Evolutionary conservation across 2,797 vertebrate genomes (phyloP).

Genomic region (Sebastiscus albofasciatus): DNA sequence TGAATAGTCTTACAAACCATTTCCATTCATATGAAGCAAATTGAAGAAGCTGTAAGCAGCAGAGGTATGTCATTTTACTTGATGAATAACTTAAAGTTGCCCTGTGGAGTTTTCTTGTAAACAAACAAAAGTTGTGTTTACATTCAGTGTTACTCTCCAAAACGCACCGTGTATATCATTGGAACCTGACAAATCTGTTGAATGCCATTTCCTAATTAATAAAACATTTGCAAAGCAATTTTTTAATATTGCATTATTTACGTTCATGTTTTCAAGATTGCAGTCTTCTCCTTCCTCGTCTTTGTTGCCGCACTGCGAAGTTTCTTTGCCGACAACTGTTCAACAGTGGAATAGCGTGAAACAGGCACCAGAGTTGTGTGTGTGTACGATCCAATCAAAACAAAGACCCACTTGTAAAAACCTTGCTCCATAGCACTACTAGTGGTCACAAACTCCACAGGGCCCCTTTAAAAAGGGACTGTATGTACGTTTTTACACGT

Average conservation of each 20-base stretch:
- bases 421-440: too few species aligned
- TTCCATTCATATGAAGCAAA: neutral
- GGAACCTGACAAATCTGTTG: neutral
- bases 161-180: neutral
- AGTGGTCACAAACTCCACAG: too few species aligned
- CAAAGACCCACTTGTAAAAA: too few species aligned
- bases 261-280: neutral
- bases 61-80: neutral
- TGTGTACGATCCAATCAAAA: too few species aligned
- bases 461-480: too few species aligned
- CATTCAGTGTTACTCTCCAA: neutral
- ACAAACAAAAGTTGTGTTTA: neutral
- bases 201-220: neutral
- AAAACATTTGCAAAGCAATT: neutral
- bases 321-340: neutral
- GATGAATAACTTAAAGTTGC: neutral
- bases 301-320: neutral
- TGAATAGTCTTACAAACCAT: neutral
- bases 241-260: neutral
- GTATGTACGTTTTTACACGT: rapidly evolving
- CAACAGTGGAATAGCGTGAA: too few species aligned
- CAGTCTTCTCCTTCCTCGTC: neutral
- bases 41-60: neutral
- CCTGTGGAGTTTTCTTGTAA: neutral
- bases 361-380: too few species aligned